Evolutionary conservation across 2,888 invertebrate species (phyloP).

Genomic region (Alentia gelatinosa): DNA sequence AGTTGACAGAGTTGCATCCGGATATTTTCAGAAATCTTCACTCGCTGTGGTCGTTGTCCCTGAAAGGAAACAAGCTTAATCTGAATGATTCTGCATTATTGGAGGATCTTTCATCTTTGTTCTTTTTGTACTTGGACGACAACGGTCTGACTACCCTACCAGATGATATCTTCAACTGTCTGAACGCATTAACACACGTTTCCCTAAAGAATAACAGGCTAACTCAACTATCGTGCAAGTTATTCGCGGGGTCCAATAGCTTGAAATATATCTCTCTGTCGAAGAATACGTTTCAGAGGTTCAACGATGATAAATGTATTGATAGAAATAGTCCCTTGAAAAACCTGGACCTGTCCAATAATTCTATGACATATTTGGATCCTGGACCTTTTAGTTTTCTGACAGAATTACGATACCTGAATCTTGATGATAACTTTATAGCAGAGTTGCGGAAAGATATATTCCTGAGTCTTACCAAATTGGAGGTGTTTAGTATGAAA

Average conservation of each 20-base stretch:
- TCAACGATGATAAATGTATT: background rate
- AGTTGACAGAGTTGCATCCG: background rate
- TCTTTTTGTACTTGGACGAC: background rate
- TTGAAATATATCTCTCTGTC: too few relatives aligned
- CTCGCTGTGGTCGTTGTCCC: background rate
- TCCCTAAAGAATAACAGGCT: background rate
- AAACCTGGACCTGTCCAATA: background rate
- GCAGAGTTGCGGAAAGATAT: background rate
- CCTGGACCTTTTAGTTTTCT: background rate
- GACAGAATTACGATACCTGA: background rate
- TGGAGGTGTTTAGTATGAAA: background rate
- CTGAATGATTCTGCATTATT: background rate
- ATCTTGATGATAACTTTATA: background rate
- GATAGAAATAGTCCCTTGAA: background rate
- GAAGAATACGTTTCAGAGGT: too few relatives aligned
- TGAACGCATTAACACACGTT: background rate
- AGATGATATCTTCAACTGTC: background rate
- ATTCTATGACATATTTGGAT: background rate
- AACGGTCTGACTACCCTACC: background rate
- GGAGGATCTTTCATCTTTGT: background rate
- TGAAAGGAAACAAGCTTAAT: background rate
- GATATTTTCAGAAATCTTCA: background rate
- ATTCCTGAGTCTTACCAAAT: background rate
- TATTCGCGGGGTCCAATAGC: too few relatives aligned
- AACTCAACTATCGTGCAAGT: too few relatives aligned